These are phyloP conservation scores for Liopterus haemorrhoidalis DNA, from an alignment of 2,888 invertebrate species.

Conservation along the genomic window DNA sequence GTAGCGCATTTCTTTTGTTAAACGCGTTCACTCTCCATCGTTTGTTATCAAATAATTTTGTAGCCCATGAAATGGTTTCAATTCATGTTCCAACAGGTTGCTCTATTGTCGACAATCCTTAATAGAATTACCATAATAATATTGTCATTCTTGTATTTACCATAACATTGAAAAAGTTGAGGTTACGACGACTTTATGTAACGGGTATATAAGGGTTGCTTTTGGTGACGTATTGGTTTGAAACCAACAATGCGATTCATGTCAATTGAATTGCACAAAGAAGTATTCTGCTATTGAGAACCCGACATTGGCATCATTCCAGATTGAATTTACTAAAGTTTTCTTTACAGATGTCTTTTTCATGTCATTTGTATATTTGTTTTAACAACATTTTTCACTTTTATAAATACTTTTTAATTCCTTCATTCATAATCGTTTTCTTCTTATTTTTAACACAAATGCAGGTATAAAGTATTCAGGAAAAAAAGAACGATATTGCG, in stretches of 20 bases:
- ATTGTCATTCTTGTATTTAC: constrained; percentile 47
- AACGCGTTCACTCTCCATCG: constrained; percentile 38
- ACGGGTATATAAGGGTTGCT: constrained; percentile 14
- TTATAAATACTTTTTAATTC: too few relatives aligned
- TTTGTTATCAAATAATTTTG: constrained; percentile 47
- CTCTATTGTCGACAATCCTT: constrained; percentile 45
- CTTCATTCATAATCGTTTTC: too few relatives aligned
- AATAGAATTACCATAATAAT: constrained; percentile 49
- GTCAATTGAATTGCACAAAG: constrained; percentile 43
- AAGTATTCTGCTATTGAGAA: constrained; percentile 34
- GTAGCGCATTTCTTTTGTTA: constrained; percentile 39
- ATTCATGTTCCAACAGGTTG: constrained; percentile 46
- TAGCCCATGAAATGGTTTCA: constrained; percentile 45
- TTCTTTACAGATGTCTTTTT: too few relatives aligned
- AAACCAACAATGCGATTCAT: constrained; percentile 42
- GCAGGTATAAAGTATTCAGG: too few relatives aligned
- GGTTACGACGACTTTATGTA: constrained; percentile 15
- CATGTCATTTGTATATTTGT: too few relatives aligned
- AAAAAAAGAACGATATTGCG: too few relatives aligned
- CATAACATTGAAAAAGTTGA: constrained; percentile 42
- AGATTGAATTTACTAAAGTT: constrained; percentile 23
- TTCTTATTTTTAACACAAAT: too few relatives aligned
- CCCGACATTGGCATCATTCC: constrained; percentile 22
- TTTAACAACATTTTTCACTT: too few relatives aligned
- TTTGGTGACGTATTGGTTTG: constrained; percentile 31